Conservation (phyloP, 2,113 vertebrate species). For the Solea solea region DNA sequence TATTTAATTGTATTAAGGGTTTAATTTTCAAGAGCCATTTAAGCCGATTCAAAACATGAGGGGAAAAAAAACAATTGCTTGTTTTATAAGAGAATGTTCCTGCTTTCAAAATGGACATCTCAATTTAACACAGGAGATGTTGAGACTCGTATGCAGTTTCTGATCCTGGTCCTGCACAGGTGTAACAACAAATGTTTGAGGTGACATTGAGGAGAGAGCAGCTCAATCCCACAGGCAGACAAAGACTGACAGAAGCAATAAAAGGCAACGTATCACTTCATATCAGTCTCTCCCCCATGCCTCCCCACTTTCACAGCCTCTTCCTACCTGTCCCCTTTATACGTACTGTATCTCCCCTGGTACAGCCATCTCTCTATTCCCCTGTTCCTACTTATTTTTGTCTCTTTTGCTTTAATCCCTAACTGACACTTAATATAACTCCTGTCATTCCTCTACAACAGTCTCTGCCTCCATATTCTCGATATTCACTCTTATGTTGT, state of each 20-base stretch:
- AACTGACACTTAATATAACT: constrained; percentile 25
- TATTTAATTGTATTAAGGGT: background rate
- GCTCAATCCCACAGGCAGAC: constrained; percentile 49
- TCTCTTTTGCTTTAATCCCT: constrained; percentile 20
- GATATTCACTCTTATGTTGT: constrained; percentile 1
- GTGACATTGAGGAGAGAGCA: constrained; percentile 41
- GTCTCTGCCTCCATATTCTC: background rate
- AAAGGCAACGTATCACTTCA: constrained; percentile 65
- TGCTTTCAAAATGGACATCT: background rate
- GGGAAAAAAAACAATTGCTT: no score
- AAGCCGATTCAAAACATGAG: no score
- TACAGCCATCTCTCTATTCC: constrained; percentile 16
- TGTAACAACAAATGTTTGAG: constrained; percentile 58
- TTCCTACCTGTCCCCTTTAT: background rate
- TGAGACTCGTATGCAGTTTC: constrained; percentile 33
- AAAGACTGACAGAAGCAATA: constrained; percentile 72
- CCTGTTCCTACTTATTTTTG: constrained; percentile 2
- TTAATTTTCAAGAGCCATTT: background rate
- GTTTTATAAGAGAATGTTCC: background rate
- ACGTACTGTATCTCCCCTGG: constrained; percentile 20
- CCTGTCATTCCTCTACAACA: background rate
- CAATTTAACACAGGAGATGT: constrained; percentile 20
- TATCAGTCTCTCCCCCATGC: constrained; percentile 43
- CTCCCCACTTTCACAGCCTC: constrained; percentile 17
- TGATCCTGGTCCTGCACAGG: constrained; percentile 42